Evolutionary conservation across 2,888 invertebrate genomes (phyloP).

Genomic region (Agrochola macilenta): DNA sequence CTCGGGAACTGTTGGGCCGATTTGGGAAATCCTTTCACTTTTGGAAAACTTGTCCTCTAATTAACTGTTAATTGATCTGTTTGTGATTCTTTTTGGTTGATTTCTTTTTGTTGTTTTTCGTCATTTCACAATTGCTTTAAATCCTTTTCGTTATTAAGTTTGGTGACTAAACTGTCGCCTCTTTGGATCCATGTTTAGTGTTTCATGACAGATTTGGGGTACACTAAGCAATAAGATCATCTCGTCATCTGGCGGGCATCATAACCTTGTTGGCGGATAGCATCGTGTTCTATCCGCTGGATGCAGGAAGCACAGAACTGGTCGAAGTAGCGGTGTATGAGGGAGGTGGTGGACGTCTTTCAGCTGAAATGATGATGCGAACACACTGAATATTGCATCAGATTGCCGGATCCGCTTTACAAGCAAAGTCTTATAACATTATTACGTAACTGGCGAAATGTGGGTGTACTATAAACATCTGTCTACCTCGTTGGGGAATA

Average conservation of each 20-base stretch:
- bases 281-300: too few species aligned
- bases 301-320: too few species aligned
- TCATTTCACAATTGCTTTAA: background rate
- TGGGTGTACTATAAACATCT: background rate
- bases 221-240: background rate
- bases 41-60: constrained; percentile 49
- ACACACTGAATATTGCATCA: constrained; percentile 8
- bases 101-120: background rate
- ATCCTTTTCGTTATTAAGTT: background rate
- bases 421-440: background rate
- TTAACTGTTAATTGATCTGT: constrained; percentile 25
- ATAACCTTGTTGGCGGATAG: background rate
- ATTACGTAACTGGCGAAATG: background rate
- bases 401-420: background rate
- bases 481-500: too few species aligned
- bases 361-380: background rate
- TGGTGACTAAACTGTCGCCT: background rate
- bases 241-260: background rate
- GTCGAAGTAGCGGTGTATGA: too few species aligned
- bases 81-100: constrained; percentile 4
- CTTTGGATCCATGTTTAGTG: too few species aligned
- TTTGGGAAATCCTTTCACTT: constrained; percentile 68
- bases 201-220: too few species aligned
- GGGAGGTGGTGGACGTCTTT: too few species aligned
- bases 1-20: constrained; percentile 43